These are phyloP conservation scores for Chamaedrilus cognettii DNA, from an alignment of 2,888 invertebrate genomes.

Conservation along the genomic window DNA sequence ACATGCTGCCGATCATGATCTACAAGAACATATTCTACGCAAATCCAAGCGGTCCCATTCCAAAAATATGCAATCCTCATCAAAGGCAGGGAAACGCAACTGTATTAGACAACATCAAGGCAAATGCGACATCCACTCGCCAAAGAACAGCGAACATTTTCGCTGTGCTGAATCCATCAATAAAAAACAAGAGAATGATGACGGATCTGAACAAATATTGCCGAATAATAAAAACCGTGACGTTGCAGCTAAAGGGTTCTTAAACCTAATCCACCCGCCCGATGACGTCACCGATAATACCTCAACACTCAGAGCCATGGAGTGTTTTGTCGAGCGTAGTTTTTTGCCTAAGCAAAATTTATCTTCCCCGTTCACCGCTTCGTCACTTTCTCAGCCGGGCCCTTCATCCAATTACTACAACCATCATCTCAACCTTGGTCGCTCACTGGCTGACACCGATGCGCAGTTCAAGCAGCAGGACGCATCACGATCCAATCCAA, in stretches of 20 bases:
- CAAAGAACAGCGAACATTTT: not conserved
- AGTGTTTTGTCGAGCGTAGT: slow-evolving; percentile 7
- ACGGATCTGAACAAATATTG: too few relatives aligned
- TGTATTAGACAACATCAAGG: not conserved
- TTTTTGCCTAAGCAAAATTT: not conserved
- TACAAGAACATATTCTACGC: too few relatives aligned
- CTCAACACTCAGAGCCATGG: slow-evolving; percentile 10
- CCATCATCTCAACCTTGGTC: too few relatives aligned
- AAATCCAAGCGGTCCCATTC: too few relatives aligned
- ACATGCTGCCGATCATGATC: too few relatives aligned
- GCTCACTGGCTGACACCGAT: too few relatives aligned
- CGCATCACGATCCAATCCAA: too few relatives aligned
- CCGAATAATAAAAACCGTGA: not conserved
- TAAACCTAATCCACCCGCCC: slow-evolving; percentile 5
- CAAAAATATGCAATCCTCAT: too few relatives aligned
- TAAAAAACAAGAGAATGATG: not conserved
- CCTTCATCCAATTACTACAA: too few relatives aligned
- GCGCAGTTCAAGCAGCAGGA: too few relatives aligned
- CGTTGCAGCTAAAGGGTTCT: not conserved
- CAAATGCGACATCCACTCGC: not conserved
- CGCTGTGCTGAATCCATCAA: not conserved
- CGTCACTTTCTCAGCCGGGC: not conserved
- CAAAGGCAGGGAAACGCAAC: not conserved
- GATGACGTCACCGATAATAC: not conserved
- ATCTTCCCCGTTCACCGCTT: not conserved